A percentile compares a stretch with the other conserved stretches of the same genome.
These are phyloP conservation scores for Mythimna loreyi DNA, from an alignment of 2,888 invertebrate genomes.

Conservation along the genomic window DNA sequence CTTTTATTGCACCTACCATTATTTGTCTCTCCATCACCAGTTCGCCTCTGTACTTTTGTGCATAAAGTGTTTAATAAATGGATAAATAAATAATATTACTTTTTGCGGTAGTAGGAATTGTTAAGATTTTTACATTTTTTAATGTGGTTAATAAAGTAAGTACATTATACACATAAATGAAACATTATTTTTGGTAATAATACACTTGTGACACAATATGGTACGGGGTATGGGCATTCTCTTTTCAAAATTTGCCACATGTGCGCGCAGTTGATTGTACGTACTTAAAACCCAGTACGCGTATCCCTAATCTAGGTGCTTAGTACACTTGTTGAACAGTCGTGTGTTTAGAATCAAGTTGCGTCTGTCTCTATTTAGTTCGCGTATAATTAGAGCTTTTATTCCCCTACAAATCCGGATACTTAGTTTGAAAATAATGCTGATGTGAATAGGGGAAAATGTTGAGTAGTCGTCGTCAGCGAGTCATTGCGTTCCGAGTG, in stretches of 20 bases:
- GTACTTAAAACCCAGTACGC: conserved; percentile 15
- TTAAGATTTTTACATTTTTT: too few relatives aligned
- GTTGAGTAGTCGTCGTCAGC: conserved; percentile 12
- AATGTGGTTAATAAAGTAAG: too few relatives aligned
- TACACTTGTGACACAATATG: too few relatives aligned
- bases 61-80: too few relatives aligned
- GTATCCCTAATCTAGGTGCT: conserved; percentile 38
- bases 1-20: too few relatives aligned
- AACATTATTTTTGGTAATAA: too few relatives aligned
- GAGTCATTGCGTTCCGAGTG: conserved; percentile 28
- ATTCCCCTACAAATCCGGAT: conserved; percentile 3
- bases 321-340: conserved; percentile 57
- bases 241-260: not conserved
- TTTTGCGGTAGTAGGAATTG: too few relatives aligned
- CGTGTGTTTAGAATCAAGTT: conserved; percentile 57
- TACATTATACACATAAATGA: too few relatives aligned
- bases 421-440: conserved; percentile 20
- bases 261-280: conserved; percentile 5
- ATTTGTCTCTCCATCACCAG: too few relatives aligned
- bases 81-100: too few relatives aligned
- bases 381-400: conserved; percentile 38
- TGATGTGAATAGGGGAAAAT: conserved; percentile 11
- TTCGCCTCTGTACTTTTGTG: too few relatives aligned
- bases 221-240: too few relatives aligned
- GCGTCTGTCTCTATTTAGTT: conserved; percentile 51